Evolutionary conservation across 2,888 invertebrate species (phyloP).

Genomic region (Cheilosia grossa): DNA sequence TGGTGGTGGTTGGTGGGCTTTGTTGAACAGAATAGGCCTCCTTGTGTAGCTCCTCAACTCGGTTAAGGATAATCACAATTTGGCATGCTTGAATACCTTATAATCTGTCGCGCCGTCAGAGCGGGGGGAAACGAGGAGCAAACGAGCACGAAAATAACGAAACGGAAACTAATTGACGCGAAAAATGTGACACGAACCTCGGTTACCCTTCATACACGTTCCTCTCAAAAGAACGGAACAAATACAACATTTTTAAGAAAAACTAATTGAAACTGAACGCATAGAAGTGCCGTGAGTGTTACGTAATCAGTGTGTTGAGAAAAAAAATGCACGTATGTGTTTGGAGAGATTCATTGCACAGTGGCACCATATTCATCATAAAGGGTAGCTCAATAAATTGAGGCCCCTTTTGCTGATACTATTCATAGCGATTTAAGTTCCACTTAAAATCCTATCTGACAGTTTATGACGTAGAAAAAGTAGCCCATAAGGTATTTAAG

Average conservation of each 20-base stretch:
- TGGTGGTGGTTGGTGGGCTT: conserved; percentile 56
- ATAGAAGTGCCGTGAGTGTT: neutral
- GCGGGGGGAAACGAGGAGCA: neutral
- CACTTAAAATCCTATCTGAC: no score
- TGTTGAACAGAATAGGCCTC: conserved; percentile 36
- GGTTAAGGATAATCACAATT: conserved; percentile 59
- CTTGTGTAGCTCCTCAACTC: neutral
- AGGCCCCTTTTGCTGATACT: no score
- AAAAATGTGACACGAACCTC: conserved; percentile 3
- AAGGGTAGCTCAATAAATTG: neutral
- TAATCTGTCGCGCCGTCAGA: conserved; percentile 25
- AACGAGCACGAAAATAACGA: conserved; percentile 30
- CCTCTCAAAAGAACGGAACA: conserved; percentile 16
- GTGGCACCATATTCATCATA: neutral
- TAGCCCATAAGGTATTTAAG: no score
- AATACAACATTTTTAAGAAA: conserved; percentile 4
- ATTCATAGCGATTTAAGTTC: no score
- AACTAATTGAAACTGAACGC: conserved; percentile 38
- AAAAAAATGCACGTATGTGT: conserved; percentile 52
- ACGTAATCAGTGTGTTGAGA: conserved; percentile 5
- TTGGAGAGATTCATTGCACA: neutral
- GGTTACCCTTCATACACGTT: neutral
- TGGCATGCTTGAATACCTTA: conserved; percentile 31
- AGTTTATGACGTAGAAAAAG: no score
- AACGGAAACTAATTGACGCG: conserved; percentile 60